Base-by-base conservation (phyloP, 2,113 vertebrate species). In the Erpornis zantholeuca region DNA sequence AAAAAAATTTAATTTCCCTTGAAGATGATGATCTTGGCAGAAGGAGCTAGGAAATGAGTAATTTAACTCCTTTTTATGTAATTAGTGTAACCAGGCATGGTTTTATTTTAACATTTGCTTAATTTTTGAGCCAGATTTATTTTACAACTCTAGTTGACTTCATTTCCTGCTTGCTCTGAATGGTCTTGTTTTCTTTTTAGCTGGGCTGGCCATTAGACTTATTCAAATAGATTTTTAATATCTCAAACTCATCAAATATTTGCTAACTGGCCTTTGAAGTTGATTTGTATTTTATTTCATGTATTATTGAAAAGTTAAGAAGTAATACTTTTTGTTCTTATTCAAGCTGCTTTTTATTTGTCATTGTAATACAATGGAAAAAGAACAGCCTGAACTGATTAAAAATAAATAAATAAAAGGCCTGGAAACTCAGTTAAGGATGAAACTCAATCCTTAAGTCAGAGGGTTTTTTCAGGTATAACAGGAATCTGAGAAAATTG, bases 61-160 rank as follows among this genome's bases (percentile, higher is more conserved):
- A 96, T 96, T 96, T 94, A 95, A 87, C 88, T 97, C 66, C 81
- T 94, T 97, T 94, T 95, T 94, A 97, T 96, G 72, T 93, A 95
- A 96, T 97, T 97, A 97, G 87, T 92, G 57, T 96, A 97, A 87
- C 86, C 72, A 97, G 95, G 68, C 96, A 97, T 97, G 88, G 96
- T 78, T 96, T 97, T 91, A 96, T 97, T 97, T 97, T 96, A 97
- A 94, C 91, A 86, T 97, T 96, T 98, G 95, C 86, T 97, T 96
- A 96, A 96, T 97, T 97, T 97, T 98, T 96, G 49, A 96, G 96
- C 97, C 84, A 80, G 79, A 86, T 97, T 96, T 96, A 97, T 97
- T 96, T 96, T 94, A 95, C 96, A 90, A 92, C 96, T 96, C 94
- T 81, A 73, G 95, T 97, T 96, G 95, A 95, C 84, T 97, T 97